Conservation (phyloP, 1,140 invertebrate species). For the Chelonus insularis region DNA sequence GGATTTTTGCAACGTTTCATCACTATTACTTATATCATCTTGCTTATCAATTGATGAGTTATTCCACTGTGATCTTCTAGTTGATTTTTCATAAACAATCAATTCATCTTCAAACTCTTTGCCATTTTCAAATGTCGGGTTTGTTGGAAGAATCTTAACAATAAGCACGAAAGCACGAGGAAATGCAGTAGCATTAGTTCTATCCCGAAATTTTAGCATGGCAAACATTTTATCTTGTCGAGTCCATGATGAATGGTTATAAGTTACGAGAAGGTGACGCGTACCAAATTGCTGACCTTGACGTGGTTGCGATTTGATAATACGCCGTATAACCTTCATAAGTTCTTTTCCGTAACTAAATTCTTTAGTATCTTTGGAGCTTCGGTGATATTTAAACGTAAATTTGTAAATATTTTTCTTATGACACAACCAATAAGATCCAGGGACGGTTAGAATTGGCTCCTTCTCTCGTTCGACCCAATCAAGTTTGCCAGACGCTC, state of each 20-base stretch:
- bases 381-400: constrained; percentile 50
- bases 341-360: constrained; percentile 51
- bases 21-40: neutral
- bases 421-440: constrained; percentile 56
- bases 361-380: constrained; percentile 40
- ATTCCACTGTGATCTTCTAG: neutral
- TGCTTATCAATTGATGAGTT: neutral
- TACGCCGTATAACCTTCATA: constrained; percentile 54
- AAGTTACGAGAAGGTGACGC: constrained; percentile 51
- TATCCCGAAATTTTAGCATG: constrained; percentile 48
- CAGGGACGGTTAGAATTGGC: constrained; percentile 50
- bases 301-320: constrained; percentile 50
- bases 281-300: constrained; percentile 55
- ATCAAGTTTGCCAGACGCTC: constrained; percentile 48
- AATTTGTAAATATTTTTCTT: constrained; percentile 58
- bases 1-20: neutral
- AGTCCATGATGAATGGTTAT: constrained; percentile 49
- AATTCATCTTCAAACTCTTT: neutral
- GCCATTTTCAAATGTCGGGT: neutral
- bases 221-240: constrained; percentile 55
- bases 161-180: constrained; percentile 51
- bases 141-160: constrained; percentile 33
- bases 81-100: neutral
- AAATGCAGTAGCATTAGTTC: constrained; percentile 40
- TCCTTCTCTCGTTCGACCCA: constrained; percentile 46